These are phyloP conservation scores for Eupithecia vulgata DNA, from an alignment of 2,888 invertebrate genomes.

Conservation along the genomic window DNA sequence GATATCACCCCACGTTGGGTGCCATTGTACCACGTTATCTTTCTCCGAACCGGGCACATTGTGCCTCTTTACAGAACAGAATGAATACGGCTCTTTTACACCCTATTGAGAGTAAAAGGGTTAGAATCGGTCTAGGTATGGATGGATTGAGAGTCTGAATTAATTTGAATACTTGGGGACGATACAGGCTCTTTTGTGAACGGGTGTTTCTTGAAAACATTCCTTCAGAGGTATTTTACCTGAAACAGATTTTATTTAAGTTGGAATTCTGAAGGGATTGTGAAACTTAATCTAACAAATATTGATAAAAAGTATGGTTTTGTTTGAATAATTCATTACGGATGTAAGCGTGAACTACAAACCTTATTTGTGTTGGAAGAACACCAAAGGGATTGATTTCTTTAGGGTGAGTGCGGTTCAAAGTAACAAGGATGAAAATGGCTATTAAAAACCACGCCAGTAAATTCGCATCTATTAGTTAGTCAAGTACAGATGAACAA, in stretches of 20 bases:
- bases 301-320: not conserved
- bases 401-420: no score
- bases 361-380: no score
- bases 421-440: not conserved
- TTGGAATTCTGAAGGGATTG: not conserved
- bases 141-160: slow-evolving; percentile 17
- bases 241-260: not conserved
- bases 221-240: not conserved
- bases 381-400: no score
- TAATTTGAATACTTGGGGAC: slow-evolving; percentile 15
- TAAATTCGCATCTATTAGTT: not conserved
- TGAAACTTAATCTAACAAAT: not conserved
- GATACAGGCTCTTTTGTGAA: not conserved
- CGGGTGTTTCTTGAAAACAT: not conserved
- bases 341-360: no score
- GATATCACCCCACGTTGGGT: slow-evolving; percentile 40
- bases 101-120: slow-evolving; percentile 43
- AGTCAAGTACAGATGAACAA: slow-evolving; percentile 8
- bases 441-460: not conserved
- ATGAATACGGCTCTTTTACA: slow-evolving; percentile 42
- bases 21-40: slow-evolving; percentile 46
- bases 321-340: no score
- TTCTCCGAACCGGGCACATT: slow-evolving; percentile 50
- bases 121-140: slow-evolving; percentile 32
- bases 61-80: slow-evolving; percentile 44